Percentiles rank a stretch among this genome's conserved stretches.
phyloP scores from a whole-genome alignment of 2,888 invertebrate species.

The Lucinisca nassula region DNA sequence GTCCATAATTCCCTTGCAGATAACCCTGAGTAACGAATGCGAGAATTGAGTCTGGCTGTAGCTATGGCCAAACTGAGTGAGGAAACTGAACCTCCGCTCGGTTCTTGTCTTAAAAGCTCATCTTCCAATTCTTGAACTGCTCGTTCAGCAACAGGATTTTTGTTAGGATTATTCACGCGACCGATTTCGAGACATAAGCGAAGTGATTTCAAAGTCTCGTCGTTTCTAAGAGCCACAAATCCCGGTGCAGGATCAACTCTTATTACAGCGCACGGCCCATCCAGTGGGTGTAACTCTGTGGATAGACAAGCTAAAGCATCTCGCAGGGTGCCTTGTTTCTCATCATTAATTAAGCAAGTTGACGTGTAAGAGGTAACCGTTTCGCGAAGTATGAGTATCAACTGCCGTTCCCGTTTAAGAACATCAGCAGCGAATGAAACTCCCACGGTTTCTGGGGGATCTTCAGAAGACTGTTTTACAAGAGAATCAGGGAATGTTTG shows the following conservation, averaged over 20 bases:
- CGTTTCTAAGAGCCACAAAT: constrained; percentile 47
- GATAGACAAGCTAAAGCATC: constrained; percentile 46
- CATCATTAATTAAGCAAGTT: constrained; percentile 43
- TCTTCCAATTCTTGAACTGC: constrained; percentile 74
- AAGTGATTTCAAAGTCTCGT: constrained; percentile 41
- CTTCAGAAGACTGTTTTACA: constrained; percentile 42
- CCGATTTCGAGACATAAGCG: constrained; percentile 60
- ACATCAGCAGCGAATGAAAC: constrained; percentile 65
- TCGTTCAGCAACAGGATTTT: too few species aligned
- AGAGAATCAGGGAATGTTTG: not conserved
- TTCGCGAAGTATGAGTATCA: constrained; percentile 62
- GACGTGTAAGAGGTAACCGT: constrained; percentile 63
- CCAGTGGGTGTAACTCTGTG: constrained; percentile 51
- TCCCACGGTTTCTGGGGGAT: constrained; percentile 49
- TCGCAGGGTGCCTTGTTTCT: constrained; percentile 45
- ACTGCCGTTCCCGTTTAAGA: constrained; percentile 56
- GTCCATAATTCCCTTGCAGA: constrained; percentile 70
- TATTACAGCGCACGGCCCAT: constrained; percentile 64
- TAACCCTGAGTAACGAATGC: constrained; percentile 64
- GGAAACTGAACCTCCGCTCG: constrained; percentile 35
- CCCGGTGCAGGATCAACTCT: constrained; percentile 72
- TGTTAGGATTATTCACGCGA: constrained; percentile 59
- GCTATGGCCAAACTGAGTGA: too few species aligned
- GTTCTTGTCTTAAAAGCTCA: constrained; percentile 71
- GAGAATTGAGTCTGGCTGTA: constrained; percentile 60